Evolutionary conservation across 64 coral and sea anemone species (phyloP), one percentile per base, ranked within the genome.

Genomic region (Montipora cactus): DNA sequence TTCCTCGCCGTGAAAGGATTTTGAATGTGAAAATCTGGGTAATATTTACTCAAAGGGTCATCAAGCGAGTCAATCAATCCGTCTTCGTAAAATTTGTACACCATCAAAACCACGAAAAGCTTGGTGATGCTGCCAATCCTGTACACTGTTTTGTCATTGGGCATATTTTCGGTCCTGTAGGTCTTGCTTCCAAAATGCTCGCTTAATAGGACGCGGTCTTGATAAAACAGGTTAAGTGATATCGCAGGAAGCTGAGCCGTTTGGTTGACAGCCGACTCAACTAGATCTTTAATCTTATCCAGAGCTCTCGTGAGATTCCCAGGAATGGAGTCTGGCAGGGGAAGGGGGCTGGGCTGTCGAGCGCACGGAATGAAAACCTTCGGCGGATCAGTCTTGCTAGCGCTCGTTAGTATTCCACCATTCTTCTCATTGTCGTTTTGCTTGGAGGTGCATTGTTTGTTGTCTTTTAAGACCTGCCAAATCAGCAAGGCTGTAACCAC

Each of bases 41-140:
- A 84, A 25, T 93, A 93, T 93, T 93, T 93, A 74, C 49, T 93
- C 22, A 93, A 47, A 19, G 92, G 92, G 62, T 93, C 92, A 48
- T 93, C 92, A 23, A 93, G 77, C 20, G 92, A 93, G 13, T 87
- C 59, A 16, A 93, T 88, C 16, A 93, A 67, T 1, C 92, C 92
- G 16, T 93, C 67, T 79, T 93, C 83, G 49, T 78, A 93, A 45
- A 93, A 77, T 51, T 88, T 93, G 23, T 93, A 93, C 12, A 93
- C n/a, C 92, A 93, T 93, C 2, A 93, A 47, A 0, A 93, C 92
- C 4, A 78, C 59, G 87, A 93, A 93, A 28, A 93, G 75, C 67
- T 93, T 93, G 5, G 75, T 70, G 50, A 93, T 47, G 76, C 92
- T 93, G 44, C 92, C 92, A 66, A 93, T 93, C 59, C 92, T 76